phyloP scores from a whole-genome alignment of 2,113 vertebrate species.

The rat (Rattus norvegicus) region DNA sequence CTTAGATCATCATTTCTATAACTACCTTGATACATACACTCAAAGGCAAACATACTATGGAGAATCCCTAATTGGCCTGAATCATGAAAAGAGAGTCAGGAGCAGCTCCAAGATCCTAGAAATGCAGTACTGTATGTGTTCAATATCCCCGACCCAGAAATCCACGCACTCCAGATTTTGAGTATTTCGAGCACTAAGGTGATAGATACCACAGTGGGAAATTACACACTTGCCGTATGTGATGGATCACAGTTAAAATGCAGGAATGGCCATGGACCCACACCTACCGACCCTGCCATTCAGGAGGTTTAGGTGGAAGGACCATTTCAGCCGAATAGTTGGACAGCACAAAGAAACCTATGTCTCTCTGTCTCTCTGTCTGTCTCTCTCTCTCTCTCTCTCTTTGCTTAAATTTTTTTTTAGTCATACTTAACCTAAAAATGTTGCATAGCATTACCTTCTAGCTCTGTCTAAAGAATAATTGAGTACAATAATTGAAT shows the following conservation, averaged over 20 bases:
- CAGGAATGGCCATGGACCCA: background rate
- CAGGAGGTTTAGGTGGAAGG: background rate
- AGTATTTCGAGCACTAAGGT: background rate
- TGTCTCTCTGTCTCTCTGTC: background rate
- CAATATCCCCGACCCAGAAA: background rate
- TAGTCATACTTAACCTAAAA: background rate
- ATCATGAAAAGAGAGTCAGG: background rate
- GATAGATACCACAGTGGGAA: too few species aligned
- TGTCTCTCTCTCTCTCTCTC: background rate
- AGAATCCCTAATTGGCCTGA: background rate
- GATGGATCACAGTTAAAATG: background rate
- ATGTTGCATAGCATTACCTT: background rate
- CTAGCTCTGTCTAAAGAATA: background rate
- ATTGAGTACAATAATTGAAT: background rate
- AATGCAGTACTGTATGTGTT: rapidly evolving
- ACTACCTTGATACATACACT: background rate
- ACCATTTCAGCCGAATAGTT: background rate
- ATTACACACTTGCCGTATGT: background rate
- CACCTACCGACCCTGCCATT: background rate
- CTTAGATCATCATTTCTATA: background rate
- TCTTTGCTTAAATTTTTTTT: background rate
- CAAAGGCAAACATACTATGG: background rate
- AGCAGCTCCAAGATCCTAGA: background rate
- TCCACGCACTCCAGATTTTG: background rate
- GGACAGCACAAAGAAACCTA: background rate